These are phyloP conservation scores for Aporrectodea caliginosa DNA, from an alignment of 1,140 invertebrate genomes.

Conservation along the genomic window DNA sequence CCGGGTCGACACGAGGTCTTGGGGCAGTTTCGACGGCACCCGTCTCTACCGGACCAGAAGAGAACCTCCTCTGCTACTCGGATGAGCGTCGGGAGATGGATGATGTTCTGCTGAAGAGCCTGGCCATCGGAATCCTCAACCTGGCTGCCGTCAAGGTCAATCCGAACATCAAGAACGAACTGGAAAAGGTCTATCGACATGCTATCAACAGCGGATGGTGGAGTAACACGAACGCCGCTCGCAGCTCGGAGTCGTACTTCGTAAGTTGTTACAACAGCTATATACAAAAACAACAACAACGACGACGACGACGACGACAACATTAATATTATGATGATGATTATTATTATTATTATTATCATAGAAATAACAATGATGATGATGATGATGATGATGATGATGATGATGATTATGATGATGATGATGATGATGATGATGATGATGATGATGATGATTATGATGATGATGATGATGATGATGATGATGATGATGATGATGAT, in stretches of 20 bases:
- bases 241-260: conserved; percentile 39
- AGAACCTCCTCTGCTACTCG: conserved; percentile 39
- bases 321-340: too few species aligned
- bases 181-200: conserved; percentile 34
- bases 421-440: too few species aligned
- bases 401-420: too few species aligned
- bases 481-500: background rate
- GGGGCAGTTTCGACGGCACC: conserved; percentile 36
- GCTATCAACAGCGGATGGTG: conserved; percentile 38
- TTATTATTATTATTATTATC: too few species aligned
- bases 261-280: conserved; percentile 37
- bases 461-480: background rate
- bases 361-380: too few species aligned
- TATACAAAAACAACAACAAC: too few species aligned
- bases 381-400: too few species aligned
- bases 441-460: too few species aligned
- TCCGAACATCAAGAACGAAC: conserved; percentile 31
- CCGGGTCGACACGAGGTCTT: conserved; percentile 29
- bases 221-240: conserved; percentile 40
- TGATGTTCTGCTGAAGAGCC: conserved; percentile 26
- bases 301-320: background rate
- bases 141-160: conserved; percentile 36
- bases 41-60: conserved; percentile 38
- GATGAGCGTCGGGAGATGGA: conserved; percentile 28
- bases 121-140: conserved; percentile 37